A percentile compares a stretch with the other conserved stretches of the same genome.
phyloP scores from a whole-genome alignment of 1,140 invertebrate genomes.

The Campoletis sonorensis region DNA sequence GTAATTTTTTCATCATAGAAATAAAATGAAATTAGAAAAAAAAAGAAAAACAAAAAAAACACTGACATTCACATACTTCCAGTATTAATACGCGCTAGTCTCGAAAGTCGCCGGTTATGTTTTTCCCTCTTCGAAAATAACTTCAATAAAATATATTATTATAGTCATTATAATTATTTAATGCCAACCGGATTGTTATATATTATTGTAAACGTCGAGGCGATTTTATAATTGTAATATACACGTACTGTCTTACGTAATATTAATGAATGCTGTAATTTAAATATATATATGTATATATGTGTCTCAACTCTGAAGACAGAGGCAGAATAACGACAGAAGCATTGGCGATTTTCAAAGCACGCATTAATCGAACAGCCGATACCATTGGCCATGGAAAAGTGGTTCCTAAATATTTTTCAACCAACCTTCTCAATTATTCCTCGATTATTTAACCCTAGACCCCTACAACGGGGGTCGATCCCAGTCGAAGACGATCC shows the following conservation, averaged over 20 bases:
- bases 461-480: too few species aligned
- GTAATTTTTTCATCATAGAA: not conserved
- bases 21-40: too few species aligned
- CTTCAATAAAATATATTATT: not conserved
- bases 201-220: not conserved
- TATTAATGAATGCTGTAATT: not conserved
- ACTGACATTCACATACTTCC: not conserved
- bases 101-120: not conserved
- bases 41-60: not conserved
- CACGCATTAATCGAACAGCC: too few species aligned
- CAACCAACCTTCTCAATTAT: too few species aligned
- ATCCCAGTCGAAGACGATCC: too few species aligned
- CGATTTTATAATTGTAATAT: constrained; percentile 12
- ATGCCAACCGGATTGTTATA: not conserved
- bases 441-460: too few species aligned
- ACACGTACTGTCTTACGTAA: not conserved
- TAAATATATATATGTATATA: not conserved
- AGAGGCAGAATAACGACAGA: not conserved
- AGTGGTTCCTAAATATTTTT: too few species aligned
- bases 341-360: not conserved
- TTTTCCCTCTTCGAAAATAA: not conserved
- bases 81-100: constrained; percentile 13
- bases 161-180: not conserved
- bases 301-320: not conserved
- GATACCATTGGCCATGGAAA: too few species aligned